Conservation (phyloP, 2,888 invertebrate species). For the Drosophila greeni region DNA sequence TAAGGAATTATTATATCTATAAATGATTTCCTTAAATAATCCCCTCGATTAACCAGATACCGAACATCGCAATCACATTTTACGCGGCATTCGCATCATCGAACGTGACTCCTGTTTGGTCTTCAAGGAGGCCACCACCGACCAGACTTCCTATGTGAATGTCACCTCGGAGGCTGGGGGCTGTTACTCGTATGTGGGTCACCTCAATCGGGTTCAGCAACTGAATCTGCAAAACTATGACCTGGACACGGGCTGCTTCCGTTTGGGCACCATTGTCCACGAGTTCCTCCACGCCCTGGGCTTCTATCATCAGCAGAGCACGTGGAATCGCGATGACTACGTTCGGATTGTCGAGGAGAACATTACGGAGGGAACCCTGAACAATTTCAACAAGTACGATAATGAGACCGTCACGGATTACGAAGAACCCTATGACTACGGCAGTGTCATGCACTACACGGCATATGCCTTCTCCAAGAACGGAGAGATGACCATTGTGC, state of each 20-base stretch:
- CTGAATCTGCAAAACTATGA: constrained; percentile 52
- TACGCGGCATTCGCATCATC: constrained; percentile 84
- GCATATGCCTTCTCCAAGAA: constrained; percentile 85
- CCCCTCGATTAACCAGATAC: constrained; percentile 54
- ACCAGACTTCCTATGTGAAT: constrained; percentile 62
- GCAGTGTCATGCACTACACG: constrained; percentile 89
- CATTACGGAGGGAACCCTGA: constrained; percentile 81
- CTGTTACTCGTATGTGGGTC: constrained; percentile 88
- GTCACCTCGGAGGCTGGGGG: constrained; percentile 79
- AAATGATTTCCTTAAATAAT: no score
- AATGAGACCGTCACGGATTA: constrained; percentile 81
- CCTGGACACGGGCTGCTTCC: constrained; percentile 63
- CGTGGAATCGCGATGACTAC: constrained; percentile 85
- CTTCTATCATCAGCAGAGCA: constrained; percentile 87
- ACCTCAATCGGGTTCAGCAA: constrained; percentile 77
- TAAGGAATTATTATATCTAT: no score
- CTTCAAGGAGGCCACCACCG: constrained; percentile 82
- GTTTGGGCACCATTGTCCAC: constrained; percentile 82
- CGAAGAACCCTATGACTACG: constrained; percentile 85
- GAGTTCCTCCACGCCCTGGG: constrained; percentile 88
- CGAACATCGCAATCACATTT: constrained; percentile 82
- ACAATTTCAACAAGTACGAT: constrained; percentile 84
- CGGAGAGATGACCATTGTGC: constrained; percentile 83
- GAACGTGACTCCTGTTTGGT: constrained; percentile 86
- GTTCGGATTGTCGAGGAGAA: constrained; percentile 80